These are phyloP conservation scores for Drepana falcataria DNA, from an alignment of 2,888 invertebrate species.

Conservation along the genomic window DNA sequence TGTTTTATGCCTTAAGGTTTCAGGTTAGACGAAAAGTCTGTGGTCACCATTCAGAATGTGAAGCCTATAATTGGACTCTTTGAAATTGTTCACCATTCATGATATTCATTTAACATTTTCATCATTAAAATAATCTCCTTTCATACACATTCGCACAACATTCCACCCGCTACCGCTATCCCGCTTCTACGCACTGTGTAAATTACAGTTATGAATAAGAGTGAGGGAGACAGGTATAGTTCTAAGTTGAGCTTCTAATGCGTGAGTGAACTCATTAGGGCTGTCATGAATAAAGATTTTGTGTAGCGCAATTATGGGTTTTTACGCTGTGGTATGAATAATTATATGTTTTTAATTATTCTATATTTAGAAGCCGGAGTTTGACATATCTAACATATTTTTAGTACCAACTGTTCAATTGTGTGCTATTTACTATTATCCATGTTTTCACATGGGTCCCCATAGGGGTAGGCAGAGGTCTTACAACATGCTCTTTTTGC, in stretches of 20 bases:
- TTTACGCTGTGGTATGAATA: not conserved
- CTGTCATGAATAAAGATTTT: constrained; percentile 14
- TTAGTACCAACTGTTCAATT: no score
- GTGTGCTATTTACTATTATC: no score
- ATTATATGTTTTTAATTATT: not conserved
- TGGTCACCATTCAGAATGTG: no score
- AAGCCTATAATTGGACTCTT: no score
- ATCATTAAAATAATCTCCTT: constrained; percentile 25
- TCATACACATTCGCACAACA: constrained; percentile 15
- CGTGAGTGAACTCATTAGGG: constrained; percentile 24
- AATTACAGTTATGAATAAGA: constrained; percentile 29
- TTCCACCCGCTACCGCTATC: constrained; percentile 22
- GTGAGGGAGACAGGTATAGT: constrained; percentile 25
- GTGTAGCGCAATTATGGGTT: constrained; percentile 2
- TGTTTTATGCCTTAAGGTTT: no score
- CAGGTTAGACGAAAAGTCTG: no score
- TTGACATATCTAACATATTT: no score
- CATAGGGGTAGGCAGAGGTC: no score
- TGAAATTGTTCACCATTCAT: no score
- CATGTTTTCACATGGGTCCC: no score
- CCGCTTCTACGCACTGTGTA: constrained; percentile 14
- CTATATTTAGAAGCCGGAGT: no score
- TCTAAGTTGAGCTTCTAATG: constrained; percentile 22
- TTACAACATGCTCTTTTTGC: no score
- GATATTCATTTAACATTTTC: constrained; percentile 5